Evolutionary conservation across 2,888 invertebrate species (phyloP), one percentile per base, ranked within the genome.

Genomic region (Sphinx pinastri): DNA sequence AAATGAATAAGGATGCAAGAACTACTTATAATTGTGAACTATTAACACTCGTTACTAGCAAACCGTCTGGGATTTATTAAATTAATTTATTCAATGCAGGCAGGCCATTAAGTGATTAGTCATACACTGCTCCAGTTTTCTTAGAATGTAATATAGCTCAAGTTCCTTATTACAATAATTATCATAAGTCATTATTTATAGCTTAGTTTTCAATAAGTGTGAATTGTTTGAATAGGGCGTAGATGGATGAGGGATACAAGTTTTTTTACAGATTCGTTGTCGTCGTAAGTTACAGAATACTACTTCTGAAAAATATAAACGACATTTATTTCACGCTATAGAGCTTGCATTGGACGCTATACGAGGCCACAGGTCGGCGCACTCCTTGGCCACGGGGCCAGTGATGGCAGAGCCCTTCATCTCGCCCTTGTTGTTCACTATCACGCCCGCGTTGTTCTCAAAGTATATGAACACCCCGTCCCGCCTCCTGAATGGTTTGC

Each of bases 341-440:
- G 99, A 99, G 95, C 99, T 98, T 73, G 99, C 99, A 93, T 99
- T 99, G 70, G 99, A 99, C 71, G 99, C 99, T 91, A 99, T 99
- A 95, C 99, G 98, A 78, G 99, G 99, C 99, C 99, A 99, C 79
- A 99, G 95, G 93, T 99, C 99, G 70, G 99, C 99, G 94, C 99
- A 99, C 94, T 99, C 99, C 94, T 99, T 99, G 47, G 99, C 99
- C 49, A 99, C 99, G 70, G 99, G 99, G 78, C 99, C 99, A 68
- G 99, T 99, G 88, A 99, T 99, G 74, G 99, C 99, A 19, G 99
- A 99, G 73, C 99, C 99, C 94, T 99, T 99, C 99, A 99, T 99
- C 95, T 99, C 99, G 74, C 99, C 99, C 94, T 99, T 99, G 92
- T 99, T 99, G 93, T 99, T 99, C 70, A 99, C 99, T 91, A 99